Evolutionary conservation across 2,113 vertebrate species (phyloP), one percentile per base, ranked within the genome.

Genomic region (Oryzias melastigma): DNA sequence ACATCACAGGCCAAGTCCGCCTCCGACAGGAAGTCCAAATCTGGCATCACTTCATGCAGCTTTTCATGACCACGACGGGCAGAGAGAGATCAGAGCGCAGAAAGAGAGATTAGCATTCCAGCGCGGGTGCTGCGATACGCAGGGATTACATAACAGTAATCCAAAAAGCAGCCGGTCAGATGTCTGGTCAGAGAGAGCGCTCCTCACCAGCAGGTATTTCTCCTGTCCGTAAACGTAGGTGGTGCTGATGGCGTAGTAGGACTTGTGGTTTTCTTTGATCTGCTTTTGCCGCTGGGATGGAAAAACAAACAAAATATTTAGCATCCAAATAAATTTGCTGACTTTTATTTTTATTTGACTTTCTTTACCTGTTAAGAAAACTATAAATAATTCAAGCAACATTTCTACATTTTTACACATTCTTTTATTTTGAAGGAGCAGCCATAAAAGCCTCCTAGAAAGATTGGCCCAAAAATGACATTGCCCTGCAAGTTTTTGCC

Each of bases 191-290:
- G 20, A 73, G 40, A 48, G n/a, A 47, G 53, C 10, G 40, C 63
- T 25, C 49, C 94, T 94, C 91, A 99, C 97, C 92, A 99, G 88
- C 72, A 99, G 90, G 71, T 98, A 99, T 80, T 99, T 99, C 81
- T 99, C 97, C 88, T 98, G 97, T 60, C 97, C 97, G 1, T 99
- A 99, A 0, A 99, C 96, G 62, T 99, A 98, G 57, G 97, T 93
- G 6, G 96, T 96, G 74, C 95, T 98, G 85, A 99, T 96, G 46
- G 97, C 95, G 50, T 98, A 99, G 80, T 92, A 92, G 14, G 97
- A 99, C 82, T 95, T 97, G 89, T 98, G 96, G 64, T 98, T 95
- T 76, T 95, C 93, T 71, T 91, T 93, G 58, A 98, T 94, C 88
- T 88, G 79, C 72, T 68, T 82, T 65, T 92, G 92, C 54, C 59